These are phyloP conservation scores for Myanophis thanlyinensis DNA, from an alignment of 2,113 vertebrate species.

Conservation along the genomic window DNA sequence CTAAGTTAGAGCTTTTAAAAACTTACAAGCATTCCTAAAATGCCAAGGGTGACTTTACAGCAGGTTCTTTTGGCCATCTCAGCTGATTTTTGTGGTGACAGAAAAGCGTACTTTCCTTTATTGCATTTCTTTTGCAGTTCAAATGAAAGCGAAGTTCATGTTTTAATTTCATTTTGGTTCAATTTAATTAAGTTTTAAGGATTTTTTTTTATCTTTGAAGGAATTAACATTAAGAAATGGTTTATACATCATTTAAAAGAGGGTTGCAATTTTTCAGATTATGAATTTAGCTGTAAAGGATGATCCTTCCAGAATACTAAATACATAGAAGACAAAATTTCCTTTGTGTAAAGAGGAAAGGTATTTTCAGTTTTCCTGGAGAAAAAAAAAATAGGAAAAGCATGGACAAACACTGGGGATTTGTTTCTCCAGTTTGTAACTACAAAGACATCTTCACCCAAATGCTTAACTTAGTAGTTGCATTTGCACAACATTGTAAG, in stretches of 20 bases:
- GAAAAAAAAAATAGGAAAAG: slow-evolving; percentile 8
- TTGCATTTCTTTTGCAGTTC: slow-evolving; percentile 43
- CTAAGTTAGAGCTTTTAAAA: slow-evolving; percentile 36
- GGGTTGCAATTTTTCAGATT: slow-evolving; percentile 57
- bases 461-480: neutral
- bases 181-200: slow-evolving; percentile 68
- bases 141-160: slow-evolving; percentile 61
- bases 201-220: slow-evolving; percentile 59
- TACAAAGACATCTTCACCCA: neutral
- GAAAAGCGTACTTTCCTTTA: slow-evolving; percentile 44
- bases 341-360: slow-evolving; percentile 5
- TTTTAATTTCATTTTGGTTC: slow-evolving; percentile 63
- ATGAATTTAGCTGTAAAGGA: slow-evolving; percentile 66
- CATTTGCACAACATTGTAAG: neutral
- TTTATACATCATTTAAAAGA: slow-evolving; percentile 49
- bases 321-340: slow-evolving; percentile 24
- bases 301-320: slow-evolving; percentile 50
- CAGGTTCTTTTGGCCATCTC: neutral
- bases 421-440: neutral
- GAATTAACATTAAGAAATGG: slow-evolving; percentile 55
- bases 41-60: slow-evolving; percentile 32
- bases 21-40: slow-evolving; percentile 32
- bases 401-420: neutral
- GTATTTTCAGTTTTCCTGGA: neutral
- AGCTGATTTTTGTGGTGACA: slow-evolving; percentile 20